phyloP scores from a whole-genome alignment of 2,113 vertebrate species.

The Trichechus manatus region DNA sequence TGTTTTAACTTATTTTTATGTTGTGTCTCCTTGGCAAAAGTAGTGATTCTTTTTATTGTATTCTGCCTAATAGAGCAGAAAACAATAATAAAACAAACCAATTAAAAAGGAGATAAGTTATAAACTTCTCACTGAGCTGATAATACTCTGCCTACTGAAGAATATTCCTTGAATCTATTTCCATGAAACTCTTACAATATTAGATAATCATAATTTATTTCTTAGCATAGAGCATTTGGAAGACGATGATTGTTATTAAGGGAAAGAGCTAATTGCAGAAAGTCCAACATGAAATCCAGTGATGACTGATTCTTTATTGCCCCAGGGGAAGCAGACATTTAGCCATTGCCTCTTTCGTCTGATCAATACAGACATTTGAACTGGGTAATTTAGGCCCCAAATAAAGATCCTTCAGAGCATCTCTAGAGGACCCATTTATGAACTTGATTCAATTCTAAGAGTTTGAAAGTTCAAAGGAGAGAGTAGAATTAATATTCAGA shows the following conservation, averaged over 20 bases:
- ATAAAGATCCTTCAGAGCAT: slow-evolving; percentile 4
- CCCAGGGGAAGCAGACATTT: slow-evolving; percentile 11
- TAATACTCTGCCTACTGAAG: slow-evolving; percentile 56
- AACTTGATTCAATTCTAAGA: slow-evolving; percentile 29
- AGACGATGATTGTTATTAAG: slow-evolving; percentile 66
- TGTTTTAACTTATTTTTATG: slow-evolving; percentile 79
- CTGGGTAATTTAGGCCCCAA: slow-evolving; percentile 48
- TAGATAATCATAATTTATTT: slow-evolving; percentile 75
- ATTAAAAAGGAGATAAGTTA: slow-evolving; percentile 78
- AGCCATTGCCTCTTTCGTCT: slow-evolving; percentile 16
- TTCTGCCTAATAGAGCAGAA: slow-evolving; percentile 65
- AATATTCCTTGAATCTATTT: slow-evolving; percentile 65
- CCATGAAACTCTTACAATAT: slow-evolving; percentile 46
- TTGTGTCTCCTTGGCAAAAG: slow-evolving; percentile 63
- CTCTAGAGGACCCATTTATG: slow-evolving; percentile 20
- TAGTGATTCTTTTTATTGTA: slow-evolving; percentile 68
- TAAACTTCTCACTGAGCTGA: slow-evolving; percentile 68
- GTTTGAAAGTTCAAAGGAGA: slow-evolving; percentile 53
- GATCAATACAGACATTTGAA: slow-evolving; percentile 51
- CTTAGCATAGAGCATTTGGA: slow-evolving; percentile 58
- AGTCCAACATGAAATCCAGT: slow-evolving; percentile 55
- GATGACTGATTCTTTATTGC: neutral
- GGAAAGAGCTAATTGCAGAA: slow-evolving; percentile 66
- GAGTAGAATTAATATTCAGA: slow-evolving; percentile 18
- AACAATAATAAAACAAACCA: slow-evolving; percentile 76